These are phyloP conservation scores for Ivindomyrus marchei DNA, from an alignment of 2,113 vertebrate genomes.

Conservation along the genomic window DNA sequence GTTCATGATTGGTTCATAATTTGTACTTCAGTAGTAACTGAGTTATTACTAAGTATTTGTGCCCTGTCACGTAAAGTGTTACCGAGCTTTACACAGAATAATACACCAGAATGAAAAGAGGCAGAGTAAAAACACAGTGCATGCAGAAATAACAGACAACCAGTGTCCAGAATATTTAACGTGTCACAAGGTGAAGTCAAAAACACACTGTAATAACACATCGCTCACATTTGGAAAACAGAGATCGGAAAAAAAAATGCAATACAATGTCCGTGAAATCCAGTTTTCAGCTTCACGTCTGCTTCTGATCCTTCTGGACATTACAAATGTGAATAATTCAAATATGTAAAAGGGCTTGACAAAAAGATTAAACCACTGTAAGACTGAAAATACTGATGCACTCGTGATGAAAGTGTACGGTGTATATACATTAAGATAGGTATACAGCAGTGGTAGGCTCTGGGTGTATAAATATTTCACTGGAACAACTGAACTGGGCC, in stretches of 20 bases:
- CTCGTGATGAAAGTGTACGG: not conserved
- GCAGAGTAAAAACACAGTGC: not conserved
- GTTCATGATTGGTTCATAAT: too few species aligned
- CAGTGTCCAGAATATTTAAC: not conserved
- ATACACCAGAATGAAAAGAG: not conserved
- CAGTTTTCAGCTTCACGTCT: not conserved
- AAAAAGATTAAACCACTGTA: not conserved
- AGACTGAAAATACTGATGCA: not conserved
- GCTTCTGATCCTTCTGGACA: not conserved
- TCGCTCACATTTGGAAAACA: not conserved
- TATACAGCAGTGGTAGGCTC: not conserved
- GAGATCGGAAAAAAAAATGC: not conserved
- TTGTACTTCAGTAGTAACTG: too few species aligned
- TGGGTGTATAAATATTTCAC: not conserved
- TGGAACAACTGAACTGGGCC: not conserved
- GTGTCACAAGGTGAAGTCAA: not conserved
- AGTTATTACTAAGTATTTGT: too few species aligned
- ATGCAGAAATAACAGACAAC: conserved; percentile 1
- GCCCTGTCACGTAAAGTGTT: too few species aligned
- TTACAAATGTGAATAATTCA: not conserved
- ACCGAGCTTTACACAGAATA: not conserved
- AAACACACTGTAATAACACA: not conserved
- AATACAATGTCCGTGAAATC: not conserved
- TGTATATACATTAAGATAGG: not conserved
- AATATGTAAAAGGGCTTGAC: not conserved